A percentile compares a stretch with the other conserved stretches of the same genome.
These are phyloP conservation scores for Empis livida DNA, from an alignment of 2,888 invertebrate species.

Conservation along the genomic window DNA sequence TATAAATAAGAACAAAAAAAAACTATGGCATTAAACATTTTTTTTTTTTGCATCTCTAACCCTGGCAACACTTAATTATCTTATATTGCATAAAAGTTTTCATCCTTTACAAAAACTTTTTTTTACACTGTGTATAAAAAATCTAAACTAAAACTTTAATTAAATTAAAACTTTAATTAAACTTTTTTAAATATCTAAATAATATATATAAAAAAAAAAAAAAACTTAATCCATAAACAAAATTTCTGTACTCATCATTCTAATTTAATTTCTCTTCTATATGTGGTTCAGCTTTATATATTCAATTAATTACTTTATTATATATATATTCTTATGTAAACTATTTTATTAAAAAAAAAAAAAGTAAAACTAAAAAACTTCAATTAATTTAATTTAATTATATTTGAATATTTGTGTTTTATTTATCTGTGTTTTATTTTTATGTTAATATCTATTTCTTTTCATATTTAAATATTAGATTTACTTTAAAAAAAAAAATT, in stretches of 20 bases:
- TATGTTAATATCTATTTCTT: neutral
- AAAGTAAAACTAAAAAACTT: neutral
- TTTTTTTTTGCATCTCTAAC: too few relatives aligned
- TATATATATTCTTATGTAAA: neutral
- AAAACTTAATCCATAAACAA: conserved; percentile 15
- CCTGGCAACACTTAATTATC: too few relatives aligned
- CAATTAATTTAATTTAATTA: neutral
- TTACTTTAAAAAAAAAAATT: neutral
- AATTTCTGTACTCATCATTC: conserved; percentile 26
- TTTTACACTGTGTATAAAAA: neutral
- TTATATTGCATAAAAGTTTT: too few relatives aligned
- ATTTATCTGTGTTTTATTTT: neutral
- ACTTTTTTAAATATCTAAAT: conserved; percentile 3
- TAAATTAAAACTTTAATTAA: neutral
- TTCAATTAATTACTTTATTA: neutral
- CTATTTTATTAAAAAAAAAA: neutral
- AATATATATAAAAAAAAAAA: conserved; percentile 10
- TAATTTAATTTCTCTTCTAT: conserved; percentile 38
- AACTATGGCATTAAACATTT: too few relatives aligned
- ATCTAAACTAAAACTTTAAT: neutral
- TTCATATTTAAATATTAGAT: neutral
- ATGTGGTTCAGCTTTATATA: conserved; percentile 37
- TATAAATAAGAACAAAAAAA: too few relatives aligned
- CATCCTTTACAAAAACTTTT: too few relatives aligned
- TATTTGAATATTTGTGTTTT: neutral